A percentile compares a stretch with the other conserved stretches of the same genome.
These are phyloP conservation scores for Phymatocera aterrima DNA, from an alignment of 2,888 invertebrate species.

Conservation along the genomic window DNA sequence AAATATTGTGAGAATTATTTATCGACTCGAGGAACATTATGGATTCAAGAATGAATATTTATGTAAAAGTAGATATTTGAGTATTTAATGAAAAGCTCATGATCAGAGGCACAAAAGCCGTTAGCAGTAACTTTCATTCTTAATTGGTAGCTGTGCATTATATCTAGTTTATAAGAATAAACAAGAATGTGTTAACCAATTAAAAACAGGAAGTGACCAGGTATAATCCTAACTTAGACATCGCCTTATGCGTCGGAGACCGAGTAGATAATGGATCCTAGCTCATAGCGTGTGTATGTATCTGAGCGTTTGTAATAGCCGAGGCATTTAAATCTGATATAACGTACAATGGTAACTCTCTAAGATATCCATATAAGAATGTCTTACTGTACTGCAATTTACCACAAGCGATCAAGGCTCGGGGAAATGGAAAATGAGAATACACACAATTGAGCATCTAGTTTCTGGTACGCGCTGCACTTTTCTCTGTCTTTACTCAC, in stretches of 20 bases:
- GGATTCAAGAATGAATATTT: too few relatives aligned
- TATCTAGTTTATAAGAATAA: constrained; percentile 5
- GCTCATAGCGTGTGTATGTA: not conserved
- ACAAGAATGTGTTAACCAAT: constrained; percentile 53
- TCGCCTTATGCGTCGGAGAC: constrained; percentile 38
- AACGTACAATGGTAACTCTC: constrained; percentile 35
- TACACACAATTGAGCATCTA: not conserved
- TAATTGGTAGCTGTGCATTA: not conserved
- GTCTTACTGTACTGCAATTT: not conserved
- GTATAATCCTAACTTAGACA: constrained; percentile 59
- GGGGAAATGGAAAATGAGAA: constrained; percentile 25
- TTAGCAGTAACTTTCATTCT: not conserved
- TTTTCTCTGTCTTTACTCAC: not conserved
- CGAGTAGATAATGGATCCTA: constrained; percentile 21
- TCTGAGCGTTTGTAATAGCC: constrained; percentile 20
- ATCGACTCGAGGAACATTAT: not conserved
- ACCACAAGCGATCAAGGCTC: constrained; percentile 21
- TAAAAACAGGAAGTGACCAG: constrained; percentile 60
- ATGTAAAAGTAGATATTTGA: not conserved
- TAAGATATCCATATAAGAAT: constrained; percentile 39
- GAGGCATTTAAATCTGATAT: constrained; percentile 27
- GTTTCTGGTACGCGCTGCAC: not conserved
- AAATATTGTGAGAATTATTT: not conserved
- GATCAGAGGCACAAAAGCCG: not conserved
- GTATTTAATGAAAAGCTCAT: not conserved